phyloP scores from a whole-genome alignment of 2,797 vertebrate genomes.

The Mormyrus proboscirostris region DNA sequence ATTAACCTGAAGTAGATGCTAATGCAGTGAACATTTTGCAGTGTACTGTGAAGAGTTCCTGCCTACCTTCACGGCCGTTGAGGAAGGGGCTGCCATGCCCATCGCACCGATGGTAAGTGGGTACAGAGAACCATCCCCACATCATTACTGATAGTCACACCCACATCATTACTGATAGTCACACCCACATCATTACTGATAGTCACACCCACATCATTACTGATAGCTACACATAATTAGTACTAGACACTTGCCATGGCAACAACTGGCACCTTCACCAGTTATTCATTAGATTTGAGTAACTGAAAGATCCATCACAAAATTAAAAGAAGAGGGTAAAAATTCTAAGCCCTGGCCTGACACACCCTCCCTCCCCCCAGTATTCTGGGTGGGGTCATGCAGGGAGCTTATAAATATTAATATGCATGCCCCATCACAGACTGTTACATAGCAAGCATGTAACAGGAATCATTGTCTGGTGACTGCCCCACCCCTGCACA shows the following conservation, averaged over 20 bases:
- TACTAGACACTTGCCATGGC: background rate
- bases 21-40: conserved; percentile 30
- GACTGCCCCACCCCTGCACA: background rate
- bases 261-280: background rate
- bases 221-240: background rate
- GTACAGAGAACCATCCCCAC: background rate
- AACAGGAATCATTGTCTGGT: background rate
- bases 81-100: conserved; percentile 32
- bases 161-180: background rate
- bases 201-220: background rate
- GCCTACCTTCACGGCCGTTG: conserved; percentile 52
- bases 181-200: background rate
- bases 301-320: background rate
- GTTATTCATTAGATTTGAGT: background rate
- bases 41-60: conserved; percentile 58
- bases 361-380: background rate
- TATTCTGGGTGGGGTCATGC: background rate
- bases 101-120: conserved; percentile 52
- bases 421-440: background rate
- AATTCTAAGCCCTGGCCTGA: background rate
- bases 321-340: background rate
- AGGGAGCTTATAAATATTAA: background rate
- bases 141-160: background rate
- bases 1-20: background rate
- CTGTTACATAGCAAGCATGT: background rate